These are phyloP conservation scores for Digitonthophagus gazella DNA, from an alignment of 2,888 invertebrate species.

Conservation along the genomic window DNA sequence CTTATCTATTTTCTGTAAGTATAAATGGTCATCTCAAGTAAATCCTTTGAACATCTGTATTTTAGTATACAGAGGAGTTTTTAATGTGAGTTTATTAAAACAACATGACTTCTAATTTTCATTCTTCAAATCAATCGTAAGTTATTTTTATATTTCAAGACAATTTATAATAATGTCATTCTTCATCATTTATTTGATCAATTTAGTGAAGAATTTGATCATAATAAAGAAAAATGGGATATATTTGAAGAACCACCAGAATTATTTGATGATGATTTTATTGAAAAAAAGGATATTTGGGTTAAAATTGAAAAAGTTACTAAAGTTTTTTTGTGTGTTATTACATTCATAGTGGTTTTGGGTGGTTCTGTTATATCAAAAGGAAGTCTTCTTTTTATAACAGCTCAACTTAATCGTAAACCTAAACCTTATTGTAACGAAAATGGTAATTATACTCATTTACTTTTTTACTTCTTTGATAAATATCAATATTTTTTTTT, in stretches of 20 bases:
- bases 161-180: no score
- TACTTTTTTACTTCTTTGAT: not conserved
- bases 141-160: not conserved
- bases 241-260: slow-evolving; percentile 72
- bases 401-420: slow-evolving; percentile 58
- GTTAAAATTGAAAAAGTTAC: slow-evolving; percentile 61
- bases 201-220: slow-evolving; percentile 13
- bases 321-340: slow-evolving; percentile 66
- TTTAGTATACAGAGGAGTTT: no score
- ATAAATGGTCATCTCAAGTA: no score
- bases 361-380: slow-evolving; percentile 71
- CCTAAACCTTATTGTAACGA: slow-evolving; percentile 59
- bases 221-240: slow-evolving; percentile 70
- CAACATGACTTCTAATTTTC: not conserved
- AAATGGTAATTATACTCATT: slow-evolving; percentile 35
- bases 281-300: slow-evolving; percentile 61
- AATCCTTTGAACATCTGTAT: no score
- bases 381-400: slow-evolving; percentile 69
- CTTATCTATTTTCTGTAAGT: no score
- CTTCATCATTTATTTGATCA: no score
- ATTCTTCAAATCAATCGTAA: not conserved
- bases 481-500: not conserved
- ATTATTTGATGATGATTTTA: slow-evolving; percentile 66
- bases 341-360: slow-evolving; percentile 67
- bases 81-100: not conserved